Evolutionary conservation across 2,888 invertebrate species (phyloP).

Genomic region (Drosophila rubida): DNA sequence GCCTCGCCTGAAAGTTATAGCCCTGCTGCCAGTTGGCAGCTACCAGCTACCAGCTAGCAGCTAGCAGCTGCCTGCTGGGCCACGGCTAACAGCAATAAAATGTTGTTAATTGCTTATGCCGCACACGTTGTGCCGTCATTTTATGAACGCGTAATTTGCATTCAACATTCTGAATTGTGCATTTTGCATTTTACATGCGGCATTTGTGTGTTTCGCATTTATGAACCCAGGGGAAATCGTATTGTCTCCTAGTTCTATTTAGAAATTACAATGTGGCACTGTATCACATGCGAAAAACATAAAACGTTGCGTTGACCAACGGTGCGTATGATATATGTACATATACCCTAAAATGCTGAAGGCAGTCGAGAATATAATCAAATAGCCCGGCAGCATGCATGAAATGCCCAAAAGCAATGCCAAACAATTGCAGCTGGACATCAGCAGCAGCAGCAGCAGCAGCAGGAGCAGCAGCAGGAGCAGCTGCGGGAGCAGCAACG

Average conservation of each 20-base stretch:
- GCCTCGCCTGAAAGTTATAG: conserved; percentile 51
- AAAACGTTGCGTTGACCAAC: conserved; percentile 32
- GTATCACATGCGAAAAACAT: conserved; percentile 39
- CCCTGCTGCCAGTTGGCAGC: conserved; percentile 17
- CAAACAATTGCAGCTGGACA: conserved; percentile 26
- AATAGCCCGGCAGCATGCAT: conserved; percentile 15
- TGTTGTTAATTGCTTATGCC: conserved; percentile 75
- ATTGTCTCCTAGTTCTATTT: conserved; percentile 25
- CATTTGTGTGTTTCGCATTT: conserved; percentile 21
- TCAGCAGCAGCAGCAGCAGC: not conserved
- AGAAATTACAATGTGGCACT: conserved; percentile 15
- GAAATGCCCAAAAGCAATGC: conserved; percentile 13
- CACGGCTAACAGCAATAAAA: conserved; percentile 38
- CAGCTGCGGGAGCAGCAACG: not conserved
- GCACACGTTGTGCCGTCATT: conserved; percentile 60
- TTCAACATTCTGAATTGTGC: conserved; percentile 32
- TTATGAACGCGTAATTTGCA: conserved; percentile 49
- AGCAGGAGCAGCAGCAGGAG: not conserved
- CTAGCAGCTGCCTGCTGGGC: conserved; percentile 1
- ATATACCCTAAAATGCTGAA: conserved; percentile 6
- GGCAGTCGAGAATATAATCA: conserved; percentile 11
- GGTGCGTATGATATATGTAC: conserved; percentile 37
- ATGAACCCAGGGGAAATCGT: conserved; percentile 19
- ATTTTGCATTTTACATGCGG: conserved; percentile 18
- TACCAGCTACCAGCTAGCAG: no score